Percentiles rank a stretch among this genome's conserved stretches.
Conservation (phyloP, 2,888 invertebrate genomes). For the Epinotia ramella region DNA sequence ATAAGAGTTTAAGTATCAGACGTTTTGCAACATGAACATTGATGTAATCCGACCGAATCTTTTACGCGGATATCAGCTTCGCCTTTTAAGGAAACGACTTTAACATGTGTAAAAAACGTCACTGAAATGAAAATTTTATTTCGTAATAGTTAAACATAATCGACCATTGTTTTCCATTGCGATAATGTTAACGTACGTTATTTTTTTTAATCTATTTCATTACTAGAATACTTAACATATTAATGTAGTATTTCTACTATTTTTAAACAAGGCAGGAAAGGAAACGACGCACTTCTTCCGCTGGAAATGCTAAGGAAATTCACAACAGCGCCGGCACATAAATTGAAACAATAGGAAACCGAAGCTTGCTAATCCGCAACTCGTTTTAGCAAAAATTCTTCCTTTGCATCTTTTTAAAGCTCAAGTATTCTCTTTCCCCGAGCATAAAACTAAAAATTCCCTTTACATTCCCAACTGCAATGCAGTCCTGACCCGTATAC, state of each 20-base stretch:
- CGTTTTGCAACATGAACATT: background rate
- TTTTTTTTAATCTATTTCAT: no score
- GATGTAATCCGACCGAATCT: background rate
- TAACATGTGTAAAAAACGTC: background rate
- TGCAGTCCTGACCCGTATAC: conserved; percentile 28
- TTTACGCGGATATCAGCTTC: background rate
- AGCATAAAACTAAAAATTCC: background rate
- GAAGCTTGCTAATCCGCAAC: background rate
- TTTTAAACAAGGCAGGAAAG: no score
- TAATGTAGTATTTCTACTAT: background rate
- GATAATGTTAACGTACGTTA: background rate
- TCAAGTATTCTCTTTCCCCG: background rate
- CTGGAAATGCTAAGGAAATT: no score
- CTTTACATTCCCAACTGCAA: conserved; percentile 31
- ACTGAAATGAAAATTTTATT: background rate
- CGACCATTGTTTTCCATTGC: background rate
- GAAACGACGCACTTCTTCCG: no score
- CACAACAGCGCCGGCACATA: no score
- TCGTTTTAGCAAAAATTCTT: no score
- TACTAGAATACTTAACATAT: no score
- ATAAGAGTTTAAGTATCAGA: background rate
- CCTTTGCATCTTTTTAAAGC: background rate
- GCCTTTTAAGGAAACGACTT: background rate
- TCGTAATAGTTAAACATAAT: background rate
- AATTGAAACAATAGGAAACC: background rate